Evolutionary conservation across 1,140 invertebrate genomes (phyloP).

Genomic region (Trichonephila clavata): DNA sequence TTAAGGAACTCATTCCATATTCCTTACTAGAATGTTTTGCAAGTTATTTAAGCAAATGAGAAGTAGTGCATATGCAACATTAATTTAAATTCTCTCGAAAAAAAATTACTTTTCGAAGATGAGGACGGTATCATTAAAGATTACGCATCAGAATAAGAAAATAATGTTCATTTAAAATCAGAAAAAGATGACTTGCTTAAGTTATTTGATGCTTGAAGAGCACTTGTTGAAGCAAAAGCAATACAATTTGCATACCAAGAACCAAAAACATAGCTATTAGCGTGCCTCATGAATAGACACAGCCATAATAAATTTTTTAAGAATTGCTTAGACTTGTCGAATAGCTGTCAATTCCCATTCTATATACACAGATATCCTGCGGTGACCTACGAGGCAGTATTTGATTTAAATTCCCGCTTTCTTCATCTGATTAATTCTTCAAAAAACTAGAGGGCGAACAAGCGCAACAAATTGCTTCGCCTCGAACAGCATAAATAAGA

Average conservation of each 20-base stretch:
- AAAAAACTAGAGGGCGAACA: conserved; percentile 68
- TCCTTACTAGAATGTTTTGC: neutral
- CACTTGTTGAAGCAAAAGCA: neutral
- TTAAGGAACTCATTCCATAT: neutral
- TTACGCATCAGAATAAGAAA: neutral
- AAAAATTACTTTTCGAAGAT: neutral
- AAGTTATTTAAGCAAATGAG: too few species aligned
- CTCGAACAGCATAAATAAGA: conserved; percentile 67
- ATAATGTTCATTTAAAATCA: neutral
- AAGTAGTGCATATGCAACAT: too few species aligned
- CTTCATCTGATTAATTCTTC: conserved; percentile 72
- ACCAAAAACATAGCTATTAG: neutral
- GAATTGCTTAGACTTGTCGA: conserved; percentile 26
- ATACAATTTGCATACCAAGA: conserved; percentile 27
- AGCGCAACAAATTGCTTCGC: conserved; percentile 67
- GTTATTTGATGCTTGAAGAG: neutral
- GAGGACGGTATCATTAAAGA: neutral
- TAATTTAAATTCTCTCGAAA: neutral
- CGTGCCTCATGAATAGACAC: conserved; percentile 54
- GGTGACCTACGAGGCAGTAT: conserved; percentile 51
- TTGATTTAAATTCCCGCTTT: conserved; percentile 41
- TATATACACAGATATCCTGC: neutral
- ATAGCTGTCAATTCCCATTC: conserved; percentile 46
- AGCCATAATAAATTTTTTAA: conserved; percentile 13
- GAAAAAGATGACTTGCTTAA: neutral